A percentile compares a stretch with the other conserved stretches of the same genome.
These are phyloP conservation scores for Rhyacophila brunnea DNA, from an alignment of 1,140 invertebrate genomes.

Conservation along the genomic window DNA sequence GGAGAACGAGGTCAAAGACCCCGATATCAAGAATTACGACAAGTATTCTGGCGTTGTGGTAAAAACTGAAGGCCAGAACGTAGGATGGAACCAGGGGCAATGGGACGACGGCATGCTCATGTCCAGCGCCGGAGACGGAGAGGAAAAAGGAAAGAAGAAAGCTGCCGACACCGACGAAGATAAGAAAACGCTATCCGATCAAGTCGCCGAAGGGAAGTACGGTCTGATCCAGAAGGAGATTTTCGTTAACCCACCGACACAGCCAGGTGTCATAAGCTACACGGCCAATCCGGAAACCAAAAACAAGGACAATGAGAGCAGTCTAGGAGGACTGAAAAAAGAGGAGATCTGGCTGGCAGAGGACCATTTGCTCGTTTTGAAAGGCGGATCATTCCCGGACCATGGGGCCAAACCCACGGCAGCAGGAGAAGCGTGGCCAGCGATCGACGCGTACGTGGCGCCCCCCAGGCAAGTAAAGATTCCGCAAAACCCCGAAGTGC, in stretches of 20 bases:
- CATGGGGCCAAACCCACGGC: conserved; percentile 49
- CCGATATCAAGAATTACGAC: conserved; percentile 31
- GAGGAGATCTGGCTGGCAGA: conserved; percentile 89
- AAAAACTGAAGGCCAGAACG: conserved; percentile 46
- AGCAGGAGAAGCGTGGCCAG: conserved; percentile 60
- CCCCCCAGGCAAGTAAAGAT: conserved; percentile 77
- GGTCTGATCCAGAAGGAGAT: conserved; percentile 84
- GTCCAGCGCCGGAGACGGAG: conserved; percentile 66
- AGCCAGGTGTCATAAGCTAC: conserved; percentile 81
- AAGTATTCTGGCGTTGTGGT: conserved; percentile 47
- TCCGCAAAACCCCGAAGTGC: conserved; percentile 70
- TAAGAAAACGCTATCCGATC: conserved; percentile 79
- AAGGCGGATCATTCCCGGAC: conserved; percentile 68
- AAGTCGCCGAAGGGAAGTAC: conserved; percentile 86
- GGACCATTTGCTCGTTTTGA: conserved; percentile 80
- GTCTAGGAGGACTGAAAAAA: conserved; percentile 75
- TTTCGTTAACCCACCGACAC: conserved; percentile 63
- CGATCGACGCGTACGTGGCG: conserved; percentile 80
- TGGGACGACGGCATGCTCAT: conserved; percentile 67
- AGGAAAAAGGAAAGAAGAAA: conserved; percentile 53
- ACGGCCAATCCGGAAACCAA: conserved; percentile 70
- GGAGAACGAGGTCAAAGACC: conserved; percentile 10
- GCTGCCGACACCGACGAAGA: conserved; percentile 68
- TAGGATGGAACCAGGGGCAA: conserved; percentile 56
- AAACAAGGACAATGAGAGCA: conserved; percentile 73